phyloP scores from a whole-genome alignment of 2,113 vertebrate species.

The Sebastes fasciatus region DNA sequence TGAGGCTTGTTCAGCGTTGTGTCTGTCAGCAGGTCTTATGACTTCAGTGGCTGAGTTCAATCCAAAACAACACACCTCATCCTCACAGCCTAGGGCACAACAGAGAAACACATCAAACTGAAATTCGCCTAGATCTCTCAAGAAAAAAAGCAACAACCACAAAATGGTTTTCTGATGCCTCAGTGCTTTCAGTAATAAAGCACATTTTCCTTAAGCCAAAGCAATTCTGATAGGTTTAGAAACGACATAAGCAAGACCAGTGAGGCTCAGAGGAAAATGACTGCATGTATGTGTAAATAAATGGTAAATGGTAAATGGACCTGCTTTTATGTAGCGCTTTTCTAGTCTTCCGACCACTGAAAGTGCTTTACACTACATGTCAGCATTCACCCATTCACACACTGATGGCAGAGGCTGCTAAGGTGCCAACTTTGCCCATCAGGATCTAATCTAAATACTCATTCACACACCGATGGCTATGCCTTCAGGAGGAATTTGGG shows the following conservation, averaged over 20 bases:
- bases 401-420: too few relatives aligned
- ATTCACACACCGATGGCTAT: too few relatives aligned
- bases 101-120: constrained; percentile 3
- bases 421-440: too few relatives aligned
- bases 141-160: constrained; percentile 15
- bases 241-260: constrained; percentile 2
- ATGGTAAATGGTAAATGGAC: too few relatives aligned
- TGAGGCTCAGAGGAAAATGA: neutral
- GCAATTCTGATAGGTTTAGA: constrained; percentile 15
- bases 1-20: constrained; percentile 30
- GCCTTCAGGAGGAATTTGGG: too few relatives aligned
- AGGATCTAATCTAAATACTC: too few relatives aligned
- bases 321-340: too few relatives aligned
- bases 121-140: neutral
- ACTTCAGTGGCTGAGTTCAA: constrained; percentile 43
- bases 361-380: too few relatives aligned
- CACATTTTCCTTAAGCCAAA: constrained; percentile 14
- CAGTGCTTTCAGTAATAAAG: constrained; percentile 22
- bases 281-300: neutral
- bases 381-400: too few relatives aligned
- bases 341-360: too few relatives aligned
- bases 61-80: constrained; percentile 5
- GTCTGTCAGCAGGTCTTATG: constrained; percentile 67
- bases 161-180: constrained; percentile 22
- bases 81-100: neutral